phyloP scores from a whole-genome alignment of 2,113 vertebrate species.

The Vanacampus margaritifer region DNA sequence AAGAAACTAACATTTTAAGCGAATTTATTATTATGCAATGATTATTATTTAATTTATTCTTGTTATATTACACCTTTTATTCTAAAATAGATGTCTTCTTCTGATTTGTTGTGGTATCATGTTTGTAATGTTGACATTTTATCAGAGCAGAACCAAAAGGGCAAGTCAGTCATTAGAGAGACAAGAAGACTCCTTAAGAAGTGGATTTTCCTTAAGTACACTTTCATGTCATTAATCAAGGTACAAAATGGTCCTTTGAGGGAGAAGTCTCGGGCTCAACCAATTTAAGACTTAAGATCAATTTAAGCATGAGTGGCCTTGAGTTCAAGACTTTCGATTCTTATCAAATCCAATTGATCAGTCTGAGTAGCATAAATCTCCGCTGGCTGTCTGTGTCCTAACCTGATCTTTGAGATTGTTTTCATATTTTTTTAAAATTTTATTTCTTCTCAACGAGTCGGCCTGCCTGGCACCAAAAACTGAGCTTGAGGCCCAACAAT shows the following conservation, averaged over 20 bases:
- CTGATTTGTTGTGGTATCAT: not conserved
- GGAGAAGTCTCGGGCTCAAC: not conserved
- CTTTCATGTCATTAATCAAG: not conserved
- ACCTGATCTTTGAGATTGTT: not conserved
- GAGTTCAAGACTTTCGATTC: not conserved
- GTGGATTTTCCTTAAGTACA: not conserved
- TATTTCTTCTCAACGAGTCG: not conserved
- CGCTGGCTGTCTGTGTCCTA: not conserved
- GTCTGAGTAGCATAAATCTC: not conserved
- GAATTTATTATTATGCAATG: too few species aligned
- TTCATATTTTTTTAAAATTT: not conserved
- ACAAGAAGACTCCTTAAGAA: not conserved
- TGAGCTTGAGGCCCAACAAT: not conserved
- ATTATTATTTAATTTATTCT: too few species aligned
- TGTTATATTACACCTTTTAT: too few species aligned
- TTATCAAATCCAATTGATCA: not conserved
- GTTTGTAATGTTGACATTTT: constrained; percentile 16
- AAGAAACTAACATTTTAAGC: too few species aligned
- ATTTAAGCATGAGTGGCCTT: not conserved
- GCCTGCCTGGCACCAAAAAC: not conserved
- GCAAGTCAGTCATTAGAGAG: constrained; percentile 3
- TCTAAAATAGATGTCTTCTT: too few species aligned
- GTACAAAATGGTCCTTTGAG: not conserved
- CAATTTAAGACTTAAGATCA: not conserved
- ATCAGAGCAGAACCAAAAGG: constrained; percentile 16